Evolutionary conservation across 2,888 invertebrate genomes (phyloP).

Genomic region (Eueremaeus valkanovi): DNA sequence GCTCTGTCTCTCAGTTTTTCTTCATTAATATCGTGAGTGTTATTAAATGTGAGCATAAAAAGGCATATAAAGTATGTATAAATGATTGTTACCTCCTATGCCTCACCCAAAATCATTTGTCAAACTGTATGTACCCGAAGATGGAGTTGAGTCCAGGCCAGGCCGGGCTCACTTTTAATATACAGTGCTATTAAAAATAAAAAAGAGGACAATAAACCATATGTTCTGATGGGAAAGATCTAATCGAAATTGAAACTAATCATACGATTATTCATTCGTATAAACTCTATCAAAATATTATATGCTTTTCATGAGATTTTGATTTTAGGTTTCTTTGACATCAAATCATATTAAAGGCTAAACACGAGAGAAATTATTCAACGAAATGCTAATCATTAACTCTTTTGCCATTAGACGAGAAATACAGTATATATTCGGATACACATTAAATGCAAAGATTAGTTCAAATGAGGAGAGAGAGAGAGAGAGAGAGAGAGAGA

Average conservation of each 20-base stretch:
- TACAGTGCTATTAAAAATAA: too few relatives aligned
- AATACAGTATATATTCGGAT: neutral
- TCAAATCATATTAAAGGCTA: neutral
- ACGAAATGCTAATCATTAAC: slow-evolving; percentile 14
- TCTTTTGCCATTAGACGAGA: neutral
- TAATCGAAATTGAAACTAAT: neutral
- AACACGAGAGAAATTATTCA: too few relatives aligned
- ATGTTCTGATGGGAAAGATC: neutral
- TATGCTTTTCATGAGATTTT: neutral
- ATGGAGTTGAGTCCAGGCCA: neutral
- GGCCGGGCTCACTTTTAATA: neutral
- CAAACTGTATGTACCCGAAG: neutral
- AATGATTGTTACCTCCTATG: slow-evolving; percentile 21
- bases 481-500: neutral
- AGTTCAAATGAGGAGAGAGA: neutral
- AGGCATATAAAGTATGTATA: neutral
- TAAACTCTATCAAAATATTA: neutral
- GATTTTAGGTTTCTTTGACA: neutral
- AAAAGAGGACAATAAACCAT: slow-evolving; percentile 12
- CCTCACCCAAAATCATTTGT: slow-evolving; percentile 34
- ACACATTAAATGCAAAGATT: neutral
- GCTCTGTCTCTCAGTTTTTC: neutral
- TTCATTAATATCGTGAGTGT: slow-evolving; percentile 26
- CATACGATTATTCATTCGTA: neutral
- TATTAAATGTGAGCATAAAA: slow-evolving; percentile 15